Evolutionary conservation across 53 echinoderm and acorn worm species (phyloP).

Genomic region (Pentamera pediparva): DNA sequence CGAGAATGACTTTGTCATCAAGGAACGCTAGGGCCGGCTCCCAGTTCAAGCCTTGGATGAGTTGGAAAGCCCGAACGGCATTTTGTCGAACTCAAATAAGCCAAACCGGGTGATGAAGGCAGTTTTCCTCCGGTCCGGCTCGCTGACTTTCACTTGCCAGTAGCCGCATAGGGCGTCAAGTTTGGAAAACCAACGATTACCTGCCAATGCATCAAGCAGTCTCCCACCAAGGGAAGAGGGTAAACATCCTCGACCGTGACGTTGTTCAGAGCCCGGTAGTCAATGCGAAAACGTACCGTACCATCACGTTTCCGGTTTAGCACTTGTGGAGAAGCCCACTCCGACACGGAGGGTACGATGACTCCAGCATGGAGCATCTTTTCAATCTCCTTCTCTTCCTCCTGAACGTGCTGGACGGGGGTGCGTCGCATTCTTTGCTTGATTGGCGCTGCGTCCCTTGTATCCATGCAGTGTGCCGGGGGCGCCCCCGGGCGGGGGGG

Average conservation of each 20-base stretch:
- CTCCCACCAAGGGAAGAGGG: slow-evolving; percentile 42
- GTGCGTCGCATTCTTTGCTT: slow-evolving; percentile 47
- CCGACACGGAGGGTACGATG: slow-evolving; percentile 33
- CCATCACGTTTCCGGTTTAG: slow-evolving; percentile 36
- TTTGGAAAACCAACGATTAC: slow-evolving; percentile 50
- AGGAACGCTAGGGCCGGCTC: slow-evolving; percentile 13
- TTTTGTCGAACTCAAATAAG: no score
- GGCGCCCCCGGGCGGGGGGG: no score
- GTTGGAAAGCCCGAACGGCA: slow-evolving; percentile 20
- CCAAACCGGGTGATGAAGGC: slow-evolving; percentile 42
- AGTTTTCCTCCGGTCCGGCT: slow-evolving; percentile 44
- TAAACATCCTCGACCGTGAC: slow-evolving; percentile 49
- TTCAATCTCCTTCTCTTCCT: slow-evolving; percentile 27
- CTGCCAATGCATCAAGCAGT: slow-evolving; percentile 49
- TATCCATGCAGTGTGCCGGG: slow-evolving; percentile 30
- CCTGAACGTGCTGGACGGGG: slow-evolving; percentile 23
- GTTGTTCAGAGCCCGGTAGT: slow-evolving; percentile 39
- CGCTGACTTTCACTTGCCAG: slow-evolving; percentile 46
- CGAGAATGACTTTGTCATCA: slow-evolving; percentile 17
- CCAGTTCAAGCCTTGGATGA: slow-evolving; percentile 9
- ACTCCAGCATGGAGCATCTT: slow-evolving; percentile 41
- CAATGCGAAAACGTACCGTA: slow-evolving; percentile 42
- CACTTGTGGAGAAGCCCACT: slow-evolving; percentile 43
- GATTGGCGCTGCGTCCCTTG: slow-evolving; percentile 24
- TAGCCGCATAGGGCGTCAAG: slow-evolving; percentile 42